These are phyloP conservation scores for Therioaphis trifolii DNA, from an alignment of 2,888 invertebrate species.

Conservation along the genomic window DNA sequence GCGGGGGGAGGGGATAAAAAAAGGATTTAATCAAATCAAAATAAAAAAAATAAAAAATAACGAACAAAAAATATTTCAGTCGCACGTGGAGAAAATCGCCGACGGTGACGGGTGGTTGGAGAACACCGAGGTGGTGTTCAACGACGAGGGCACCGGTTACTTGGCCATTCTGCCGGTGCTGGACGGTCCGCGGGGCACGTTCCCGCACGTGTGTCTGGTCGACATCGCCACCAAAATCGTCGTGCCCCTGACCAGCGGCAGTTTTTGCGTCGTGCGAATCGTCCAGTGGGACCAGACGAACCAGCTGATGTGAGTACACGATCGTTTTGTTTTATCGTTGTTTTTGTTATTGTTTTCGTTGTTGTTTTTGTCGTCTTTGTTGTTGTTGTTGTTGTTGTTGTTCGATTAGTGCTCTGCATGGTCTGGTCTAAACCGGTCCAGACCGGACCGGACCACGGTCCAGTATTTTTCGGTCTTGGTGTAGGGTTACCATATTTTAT, in stretches of 20 bases:
- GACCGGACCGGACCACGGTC: too few species aligned
- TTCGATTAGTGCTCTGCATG: too few species aligned
- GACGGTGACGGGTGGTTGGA: slow-evolving; percentile 68
- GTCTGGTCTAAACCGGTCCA: too few species aligned
- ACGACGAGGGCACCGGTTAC: slow-evolving; percentile 68
- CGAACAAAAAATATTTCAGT: slow-evolving; percentile 57
- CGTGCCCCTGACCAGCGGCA: slow-evolving; percentile 77
- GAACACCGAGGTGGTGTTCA: slow-evolving; percentile 70
- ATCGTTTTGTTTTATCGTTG: neutral
- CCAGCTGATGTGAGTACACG: slow-evolving; percentile 73
- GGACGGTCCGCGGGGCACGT: slow-evolving; percentile 71
- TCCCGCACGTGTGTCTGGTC: slow-evolving; percentile 68
- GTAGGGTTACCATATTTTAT: too few species aligned
- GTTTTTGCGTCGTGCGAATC: slow-evolving; percentile 79
- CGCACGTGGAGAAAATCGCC: slow-evolving; percentile 65
- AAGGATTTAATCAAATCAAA: too few species aligned
- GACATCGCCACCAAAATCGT: slow-evolving; percentile 68
- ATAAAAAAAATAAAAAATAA: too few species aligned
- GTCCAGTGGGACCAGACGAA: slow-evolving; percentile 82
- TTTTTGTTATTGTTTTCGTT: too few species aligned
- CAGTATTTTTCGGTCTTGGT: too few species aligned
- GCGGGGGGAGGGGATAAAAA: too few species aligned
- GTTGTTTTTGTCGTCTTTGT: too few species aligned
- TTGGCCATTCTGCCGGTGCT: slow-evolving; percentile 72
- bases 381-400: too few species aligned